Evolutionary conservation across 2,113 vertebrate species (phyloP).

Genomic region (Natator depressus): DNA sequence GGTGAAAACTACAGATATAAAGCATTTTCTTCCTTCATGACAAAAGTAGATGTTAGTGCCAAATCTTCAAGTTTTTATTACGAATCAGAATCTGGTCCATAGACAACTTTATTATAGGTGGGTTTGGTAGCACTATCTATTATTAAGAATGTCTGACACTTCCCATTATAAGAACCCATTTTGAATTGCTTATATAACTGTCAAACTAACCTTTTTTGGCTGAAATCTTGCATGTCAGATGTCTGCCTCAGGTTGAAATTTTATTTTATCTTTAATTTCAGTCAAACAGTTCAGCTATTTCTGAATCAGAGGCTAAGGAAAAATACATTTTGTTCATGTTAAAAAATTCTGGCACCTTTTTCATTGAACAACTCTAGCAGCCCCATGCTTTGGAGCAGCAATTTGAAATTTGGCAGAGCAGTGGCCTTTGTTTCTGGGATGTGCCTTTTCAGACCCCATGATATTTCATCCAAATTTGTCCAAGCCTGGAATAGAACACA

Average conservation of each 20-base stretch:
- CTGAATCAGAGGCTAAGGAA: not conserved
- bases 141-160: not conserved
- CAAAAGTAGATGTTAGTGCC: not conserved
- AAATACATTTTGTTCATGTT: not conserved
- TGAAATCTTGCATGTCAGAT: not conserved
- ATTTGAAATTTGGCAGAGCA: not conserved
- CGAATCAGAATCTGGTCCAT: not conserved
- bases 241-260: not conserved
- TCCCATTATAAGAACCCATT: not conserved
- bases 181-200: rapidly evolving
- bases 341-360: not conserved
- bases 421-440: not conserved
- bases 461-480: not conserved
- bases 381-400: not conserved
- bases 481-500: no score
- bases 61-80: not conserved
- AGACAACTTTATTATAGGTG: not conserved
- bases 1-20: not conserved
- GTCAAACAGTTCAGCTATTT: not conserved
- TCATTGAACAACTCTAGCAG: rapidly evolving
- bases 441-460: not conserved
- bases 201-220: not conserved
- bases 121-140: not conserved
- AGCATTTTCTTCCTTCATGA: not conserved
- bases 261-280: not conserved